Evolutionary conservation across 2,113 vertebrate species (phyloP), one percentile per base, ranked within the genome.

Genomic region (Serinus canaria): DNA sequence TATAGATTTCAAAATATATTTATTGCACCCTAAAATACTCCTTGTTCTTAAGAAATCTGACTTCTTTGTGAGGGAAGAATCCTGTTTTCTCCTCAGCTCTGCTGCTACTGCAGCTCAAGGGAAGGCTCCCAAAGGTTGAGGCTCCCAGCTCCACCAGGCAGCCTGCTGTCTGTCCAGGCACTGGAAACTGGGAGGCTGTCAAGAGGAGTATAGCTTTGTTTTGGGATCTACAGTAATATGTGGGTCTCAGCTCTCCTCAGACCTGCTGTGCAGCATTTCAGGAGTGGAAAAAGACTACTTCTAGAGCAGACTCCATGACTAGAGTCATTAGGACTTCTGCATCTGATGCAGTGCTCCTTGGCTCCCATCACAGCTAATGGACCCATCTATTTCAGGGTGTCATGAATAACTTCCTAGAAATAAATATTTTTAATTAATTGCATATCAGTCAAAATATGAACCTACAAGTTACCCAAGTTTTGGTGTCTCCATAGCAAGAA

Each of bases 21-120:
- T 87, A 47, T 84, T 74, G 21, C 7, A 69, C 8, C 33, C 23
- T 18, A 56, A 76, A 83, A 7, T 7, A 59, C 2, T 55, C 25
- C 7, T 58, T 28, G 5, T 49, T 47, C 31, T 72, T 88, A 23
- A 78, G 66, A 82, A 88, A 74, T 43, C 20, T 46, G 60, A 1
- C 15, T 77, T 73, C 19, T 23, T 64, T 6, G 1, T 74, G 27
- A 82, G 8, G 52, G 15, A 78, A 74, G 11, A 72, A 68, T 39
- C 11, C 1, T 6, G 1, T 73, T 73, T 77, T 81, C 16, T 67
- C 44, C 60, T 74, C 35, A 56, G 41, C 12, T 74, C 31, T 75
- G 22, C 14, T 67, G 14, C 18, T n/a, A 52, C 20, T 0, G 0
- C 8, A 56, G 16, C 4, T 17, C 20, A 78, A 78, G 27, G 23